phyloP scores from a whole-genome alignment of 2,113 vertebrate genomes.

The Orcinus orca region DNA sequence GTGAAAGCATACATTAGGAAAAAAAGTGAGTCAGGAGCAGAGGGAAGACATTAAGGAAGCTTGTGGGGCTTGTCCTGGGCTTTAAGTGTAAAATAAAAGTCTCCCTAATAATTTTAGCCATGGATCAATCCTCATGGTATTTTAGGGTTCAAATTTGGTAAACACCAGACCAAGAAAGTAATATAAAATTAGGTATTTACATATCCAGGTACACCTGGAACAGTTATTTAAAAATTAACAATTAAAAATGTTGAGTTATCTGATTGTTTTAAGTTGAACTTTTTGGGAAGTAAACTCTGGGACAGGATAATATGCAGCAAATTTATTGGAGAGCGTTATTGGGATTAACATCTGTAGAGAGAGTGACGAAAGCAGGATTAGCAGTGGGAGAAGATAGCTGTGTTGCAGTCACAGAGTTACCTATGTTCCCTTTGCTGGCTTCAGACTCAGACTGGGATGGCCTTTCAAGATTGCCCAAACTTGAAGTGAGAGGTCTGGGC shows the following conservation, averaged over 20 bases:
- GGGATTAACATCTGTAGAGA: not conserved
- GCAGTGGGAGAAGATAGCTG: not conserved
- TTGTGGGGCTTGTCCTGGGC: not conserved
- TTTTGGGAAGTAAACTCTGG: not conserved
- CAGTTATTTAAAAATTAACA: not conserved
- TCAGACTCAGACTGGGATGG: not conserved
- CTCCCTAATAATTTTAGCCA: not conserved
- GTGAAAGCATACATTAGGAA: not conserved
- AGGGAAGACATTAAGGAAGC: not conserved
- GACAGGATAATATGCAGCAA: not conserved
- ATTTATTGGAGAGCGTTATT: not conserved
- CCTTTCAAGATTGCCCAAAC: not conserved
- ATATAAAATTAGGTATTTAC: not conserved
- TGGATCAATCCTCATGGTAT: not conserved
- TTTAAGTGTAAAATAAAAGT: not conserved
- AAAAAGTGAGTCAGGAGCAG: not conserved
- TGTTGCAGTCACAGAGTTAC: not conserved
- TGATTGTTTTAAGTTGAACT: not conserved
- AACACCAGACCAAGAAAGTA: not conserved
- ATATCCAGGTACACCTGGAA: not conserved
- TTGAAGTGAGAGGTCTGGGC: not conserved
- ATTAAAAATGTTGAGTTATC: not conserved
- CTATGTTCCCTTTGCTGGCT: not conserved
- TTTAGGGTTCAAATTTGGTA: not conserved
- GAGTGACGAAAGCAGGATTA: not conserved